Evolutionary conservation across 2,113 vertebrate genomes (phyloP), one percentile per base, ranked within the genome.

Genomic region (Sterrhoptilus dennistouni): DNA sequence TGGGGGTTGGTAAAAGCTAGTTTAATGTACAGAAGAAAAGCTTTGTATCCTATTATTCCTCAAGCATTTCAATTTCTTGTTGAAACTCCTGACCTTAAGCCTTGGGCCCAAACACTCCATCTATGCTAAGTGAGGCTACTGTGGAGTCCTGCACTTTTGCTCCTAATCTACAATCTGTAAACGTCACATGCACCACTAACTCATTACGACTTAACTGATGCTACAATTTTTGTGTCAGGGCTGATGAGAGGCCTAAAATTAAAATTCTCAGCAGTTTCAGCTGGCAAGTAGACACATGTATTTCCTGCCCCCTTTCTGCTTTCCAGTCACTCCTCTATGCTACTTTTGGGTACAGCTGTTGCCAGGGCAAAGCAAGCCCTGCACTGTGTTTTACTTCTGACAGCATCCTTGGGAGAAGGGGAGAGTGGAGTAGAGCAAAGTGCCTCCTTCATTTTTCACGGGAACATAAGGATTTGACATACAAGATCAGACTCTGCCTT

Each of bases 161-260:
- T 97, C 50, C 75, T 96, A 33, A 69, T 81, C 83, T 91, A 13
- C 44, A 59, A 25, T 87, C 81, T 94, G 72, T 79, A 94, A 97
- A 93, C 29, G 85, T 90, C 61, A 76, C 89, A 94, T 52, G 94
- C 85, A 89, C 33, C 63, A 28, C 86, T 91, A 89, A 80, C 91
- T 97, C 90, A 91, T 97, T 94, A 90, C 11, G 2, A 88, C 84
- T 95, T 97, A 97, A 97, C 92, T 78, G 76, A 94, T 95, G 89
- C 42, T 95, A 63, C 93, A 96, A 61, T 96, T 96, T 97, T 95
- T 82, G 82, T 94, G 95, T 97, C 96, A 97, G 63, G 87, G 69
- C 87, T 97, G 96, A 97, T 94, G 90, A 97, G 92, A 95, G 47
- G 45, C 74, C 94, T 97, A 87, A 96, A 97, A 96, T 97, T 97